These are phyloP conservation scores for Botrylloides violaceus DNA, from an alignment of 23 tunicate genomes.

Conservation along the genomic window DNA sequence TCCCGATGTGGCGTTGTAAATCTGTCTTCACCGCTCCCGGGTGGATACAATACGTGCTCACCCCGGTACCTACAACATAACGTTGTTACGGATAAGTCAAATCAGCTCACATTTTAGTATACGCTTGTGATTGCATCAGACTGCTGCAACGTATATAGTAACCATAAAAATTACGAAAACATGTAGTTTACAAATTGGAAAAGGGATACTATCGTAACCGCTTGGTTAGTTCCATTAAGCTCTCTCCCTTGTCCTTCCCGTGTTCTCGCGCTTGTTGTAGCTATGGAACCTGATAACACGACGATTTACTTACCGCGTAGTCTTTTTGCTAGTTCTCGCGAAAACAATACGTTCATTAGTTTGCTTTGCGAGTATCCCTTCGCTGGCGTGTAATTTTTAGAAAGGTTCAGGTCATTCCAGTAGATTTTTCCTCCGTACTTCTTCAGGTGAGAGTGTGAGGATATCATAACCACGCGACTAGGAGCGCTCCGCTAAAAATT, in stretches of 20 bases:
- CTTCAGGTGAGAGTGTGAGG: not conserved
- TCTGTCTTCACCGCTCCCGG: conserved; percentile 12
- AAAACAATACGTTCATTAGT: not conserved
- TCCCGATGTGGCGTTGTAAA: conserved; percentile 1
- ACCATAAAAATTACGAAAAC: too few species aligned
- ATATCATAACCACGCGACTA: not conserved
- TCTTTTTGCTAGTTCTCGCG: not conserved
- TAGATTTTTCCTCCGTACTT: not conserved
- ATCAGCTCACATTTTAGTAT: too few species aligned
- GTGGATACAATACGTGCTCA: not conserved
- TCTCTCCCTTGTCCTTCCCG: too few species aligned
- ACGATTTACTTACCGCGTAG: not conserved
- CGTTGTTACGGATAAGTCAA: too few species aligned
- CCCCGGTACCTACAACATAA: conserved; percentile 10
- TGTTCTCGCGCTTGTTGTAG: too few species aligned
- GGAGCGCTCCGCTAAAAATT: conserved; percentile 5
- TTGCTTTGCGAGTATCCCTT: conserved; percentile 8
- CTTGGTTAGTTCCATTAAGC: too few species aligned
- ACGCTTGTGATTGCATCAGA: too few species aligned
- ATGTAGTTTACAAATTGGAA: too few species aligned
- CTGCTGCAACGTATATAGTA: too few species aligned
- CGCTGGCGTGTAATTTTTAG: not conserved
- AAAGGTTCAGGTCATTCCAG: not conserved
- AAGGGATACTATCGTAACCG: too few species aligned
- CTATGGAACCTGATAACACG: too few species aligned